Base-by-base conservation (phyloP, 2,797 vertebrate species). In the Psittacula echo region DNA sequence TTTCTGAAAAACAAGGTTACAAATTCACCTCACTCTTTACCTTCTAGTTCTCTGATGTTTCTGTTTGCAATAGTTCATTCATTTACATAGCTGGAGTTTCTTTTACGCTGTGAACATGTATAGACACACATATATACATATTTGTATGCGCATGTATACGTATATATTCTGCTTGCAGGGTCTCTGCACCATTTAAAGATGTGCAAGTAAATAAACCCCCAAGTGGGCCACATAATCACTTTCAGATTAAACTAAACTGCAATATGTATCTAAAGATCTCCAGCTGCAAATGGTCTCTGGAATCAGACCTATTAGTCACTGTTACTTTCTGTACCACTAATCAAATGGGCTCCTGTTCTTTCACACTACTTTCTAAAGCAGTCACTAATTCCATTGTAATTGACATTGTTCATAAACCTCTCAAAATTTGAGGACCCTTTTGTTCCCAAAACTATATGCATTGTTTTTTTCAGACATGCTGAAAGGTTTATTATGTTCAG, bases 371-470 rank as follows among this genome's bases (percentile, higher is more conserved):
- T 95, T 77, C 24, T 77, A 41, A 93, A 90, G 34, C 18, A 70
- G 45, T n/a, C 29, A 84, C 11, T 48, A 67, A 65, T 78, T 72
- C 17, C 26, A 78, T 14, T 1, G 0, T 47, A 74, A 89, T n/a
- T 2, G 0, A 58, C 3, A 80, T 12, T 42, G 13, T 30, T 53
- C 0, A 1, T 70, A 81, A 84, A 66, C 6, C 2, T 29, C 26
- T 78, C 45, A 68, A 89, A 56, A 64, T 41, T 17, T 8, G 20
- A 88, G 71, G 54, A 32, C 13, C 6, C 24, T 67, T 76, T 34
- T 4, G 4, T 45, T 77, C 89, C 30, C 37, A 81, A 56, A 81
- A 50, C n/a, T 19, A 24, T 5, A 65, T 26, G 24, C 1, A 9
- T 51, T 58, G 23, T 13, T 71, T 61, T 60, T 60, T 44, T 54